Evolutionary conservation across 2,113 vertebrate species (phyloP).

Genomic region (Ophthalmolycus amberensis): DNA sequence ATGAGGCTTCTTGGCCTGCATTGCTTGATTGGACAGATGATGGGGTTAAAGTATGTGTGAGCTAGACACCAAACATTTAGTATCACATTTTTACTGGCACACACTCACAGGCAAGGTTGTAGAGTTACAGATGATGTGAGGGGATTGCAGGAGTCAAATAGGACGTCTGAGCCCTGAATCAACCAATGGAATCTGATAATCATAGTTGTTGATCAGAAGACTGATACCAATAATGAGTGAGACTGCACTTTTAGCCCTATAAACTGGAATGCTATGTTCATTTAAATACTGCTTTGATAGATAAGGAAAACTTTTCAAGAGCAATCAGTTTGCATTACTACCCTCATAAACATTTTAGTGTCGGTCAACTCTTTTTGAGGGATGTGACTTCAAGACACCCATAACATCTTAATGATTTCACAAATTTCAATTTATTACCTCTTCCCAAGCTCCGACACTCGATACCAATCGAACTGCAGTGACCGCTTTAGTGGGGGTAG

Average conservation of each 20-base stretch:
- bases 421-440: too few species aligned
- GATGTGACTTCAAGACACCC: neutral
- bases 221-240: neutral
- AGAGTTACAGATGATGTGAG: neutral
- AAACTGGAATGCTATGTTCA: neutral
- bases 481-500: too few species aligned
- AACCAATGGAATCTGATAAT: neutral
- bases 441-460: too few species aligned
- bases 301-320: neutral
- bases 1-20: conserved; percentile 13
- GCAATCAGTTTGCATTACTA: neutral
- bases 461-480: too few species aligned
- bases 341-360: neutral
- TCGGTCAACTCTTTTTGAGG: neutral
- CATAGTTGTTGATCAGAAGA: neutral
- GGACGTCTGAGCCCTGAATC: conserved; percentile 1
- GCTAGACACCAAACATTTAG: conserved; percentile 30
- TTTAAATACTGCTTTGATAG: neutral
- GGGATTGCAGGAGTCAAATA: conserved; percentile 12
- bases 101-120: neutral
- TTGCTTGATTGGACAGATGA: conserved; percentile 40
- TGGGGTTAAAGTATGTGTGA: conserved; percentile 7
- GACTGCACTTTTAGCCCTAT: neutral
- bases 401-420: neutral
- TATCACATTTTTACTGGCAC: neutral